A percentile compares a stretch with the other conserved stretches of the same genome.
Evolutionary conservation across 2,888 invertebrate species (phyloP).

Genomic region (Nomada lathburiana): DNA sequence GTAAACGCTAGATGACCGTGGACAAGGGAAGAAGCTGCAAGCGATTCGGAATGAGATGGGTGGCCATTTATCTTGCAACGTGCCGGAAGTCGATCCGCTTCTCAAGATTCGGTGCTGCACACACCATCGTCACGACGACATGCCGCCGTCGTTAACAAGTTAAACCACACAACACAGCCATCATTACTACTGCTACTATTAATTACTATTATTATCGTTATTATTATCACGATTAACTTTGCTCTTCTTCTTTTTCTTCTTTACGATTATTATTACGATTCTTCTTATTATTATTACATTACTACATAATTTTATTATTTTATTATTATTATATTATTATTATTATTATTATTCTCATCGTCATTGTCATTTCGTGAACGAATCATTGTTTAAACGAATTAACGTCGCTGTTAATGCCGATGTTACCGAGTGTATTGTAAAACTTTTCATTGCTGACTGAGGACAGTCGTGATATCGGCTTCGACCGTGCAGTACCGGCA

Average conservation of each 20-base stretch:
- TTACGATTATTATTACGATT: conserved; percentile 54
- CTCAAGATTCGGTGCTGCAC: conserved; percentile 87
- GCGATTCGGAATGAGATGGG: conserved; percentile 82
- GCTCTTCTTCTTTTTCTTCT: conserved; percentile 65
- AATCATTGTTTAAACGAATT: conserved; percentile 44
- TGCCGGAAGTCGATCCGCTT: conserved; percentile 88
- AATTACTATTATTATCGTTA: conserved; percentile 69
- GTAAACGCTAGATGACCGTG: conserved; percentile 20
- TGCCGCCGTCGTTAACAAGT: conserved; percentile 81
- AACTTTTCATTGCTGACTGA: conserved; percentile 63
- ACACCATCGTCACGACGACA: conserved; percentile 81
- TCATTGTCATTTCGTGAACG: conserved; percentile 54
- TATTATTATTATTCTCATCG: conserved; percentile 71
- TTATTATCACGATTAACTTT: conserved; percentile 69
- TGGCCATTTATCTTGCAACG: conserved; percentile 87
- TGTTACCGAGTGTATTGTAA: conserved; percentile 44
- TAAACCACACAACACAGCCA: conserved; percentile 68
- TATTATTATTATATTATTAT: conserved; percentile 73
- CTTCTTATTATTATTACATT: conserved; percentile 71
- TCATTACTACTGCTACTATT: conserved; percentile 59
- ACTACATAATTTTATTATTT: conserved; percentile 64
- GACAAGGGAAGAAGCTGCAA: conserved; percentile 29
- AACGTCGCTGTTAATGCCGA: conserved; percentile 52
- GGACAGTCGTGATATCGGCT: conserved; percentile 38
- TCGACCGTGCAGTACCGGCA: conserved; percentile 43